Evolutionary conservation across 2,797 vertebrate genomes (phyloP), one percentile per base, ranked within the genome.

Genomic region (Choloepus didactylus): DNA sequence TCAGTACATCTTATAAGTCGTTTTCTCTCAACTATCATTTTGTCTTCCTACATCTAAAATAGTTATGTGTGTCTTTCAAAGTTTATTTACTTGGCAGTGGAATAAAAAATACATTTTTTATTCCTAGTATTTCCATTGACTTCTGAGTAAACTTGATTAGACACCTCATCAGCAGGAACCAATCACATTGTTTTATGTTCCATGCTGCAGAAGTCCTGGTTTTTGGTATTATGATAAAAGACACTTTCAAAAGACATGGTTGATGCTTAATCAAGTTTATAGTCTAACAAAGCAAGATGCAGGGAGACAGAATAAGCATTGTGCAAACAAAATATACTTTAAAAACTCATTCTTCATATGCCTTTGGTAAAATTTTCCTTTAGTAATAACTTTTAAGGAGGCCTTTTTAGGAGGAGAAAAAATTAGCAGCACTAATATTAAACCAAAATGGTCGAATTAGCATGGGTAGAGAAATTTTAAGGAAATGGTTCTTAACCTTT

Each of bases 401-500:
- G 76, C 69, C 76, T 70, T 93, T 90, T 64, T 86, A 94, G 83
- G 44, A 93, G 35, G 29, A 4, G 8, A 64, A 92, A 35, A 19
- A 79, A 83, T 5, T 87, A 79, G 46, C 64, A 89, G 92, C 82
- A 76, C 29, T 6, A 83, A 77, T 77, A 87, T 90, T 81, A 95
- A 94, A 92, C 93, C 27, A 97, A 89, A 94, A 70, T 94, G 15
- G 2, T 54, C n/a, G 46, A n/a, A 95, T 87, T 72, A 77, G 81
- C 73, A 66, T 44, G 11, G 35, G 21, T 92, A 92, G 84, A 80
- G 66, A 69, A 60, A 86, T 27, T 84, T 89, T 44, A 81, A 19
- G 86, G n/a, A 95, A 75, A 10, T 21, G 19, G 5, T 92, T 93
- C 70, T 75, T 93, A 94, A 93, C 27, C 77, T 84, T 64, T 18